These are phyloP conservation scores for Heterotilapia buettikoferi DNA, from an alignment of 2,113 vertebrate species.

Conservation along the genomic window DNA sequence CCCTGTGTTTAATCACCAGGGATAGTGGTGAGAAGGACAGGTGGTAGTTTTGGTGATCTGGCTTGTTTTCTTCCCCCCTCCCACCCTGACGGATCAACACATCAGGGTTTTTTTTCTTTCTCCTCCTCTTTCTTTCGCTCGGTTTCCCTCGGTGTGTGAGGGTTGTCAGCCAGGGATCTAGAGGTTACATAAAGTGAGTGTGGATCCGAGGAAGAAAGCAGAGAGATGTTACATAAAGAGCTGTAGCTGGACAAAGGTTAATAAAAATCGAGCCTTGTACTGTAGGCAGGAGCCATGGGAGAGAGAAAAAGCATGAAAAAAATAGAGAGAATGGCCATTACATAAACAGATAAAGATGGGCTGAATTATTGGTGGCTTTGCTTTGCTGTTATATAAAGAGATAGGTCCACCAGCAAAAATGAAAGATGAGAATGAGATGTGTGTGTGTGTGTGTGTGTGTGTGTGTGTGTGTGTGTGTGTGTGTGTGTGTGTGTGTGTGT, in stretches of 20 bases:
- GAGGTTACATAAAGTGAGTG: slow-evolving; percentile 67
- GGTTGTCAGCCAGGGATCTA: slow-evolving; percentile 30
- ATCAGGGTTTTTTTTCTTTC: not conserved
- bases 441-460: not conserved
- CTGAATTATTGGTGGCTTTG: slow-evolving; percentile 61
- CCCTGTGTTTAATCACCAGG: not conserved
- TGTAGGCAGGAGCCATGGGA: slow-evolving; percentile 46
- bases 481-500: not conserved
- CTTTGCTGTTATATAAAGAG: slow-evolving; percentile 64
- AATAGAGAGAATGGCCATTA: slow-evolving; percentile 59
- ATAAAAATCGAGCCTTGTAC: slow-evolving; percentile 65
- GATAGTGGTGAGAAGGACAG: not conserved
- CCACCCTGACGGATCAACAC: not conserved
- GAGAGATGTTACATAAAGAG: slow-evolving; percentile 70
- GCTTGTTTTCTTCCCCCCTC: not conserved
- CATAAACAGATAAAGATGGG: slow-evolving; percentile 68
- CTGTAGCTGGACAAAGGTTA: slow-evolving; percentile 69
- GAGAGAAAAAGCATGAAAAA: slow-evolving; percentile 17
- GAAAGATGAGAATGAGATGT: slow-evolving; percentile 7
- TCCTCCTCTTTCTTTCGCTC: not conserved
- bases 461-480: not conserved
- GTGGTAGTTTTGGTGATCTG: not conserved
- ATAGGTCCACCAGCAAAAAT: slow-evolving; percentile 9
- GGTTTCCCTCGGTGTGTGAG: slow-evolving; percentile 8
- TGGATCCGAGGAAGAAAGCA: slow-evolving; percentile 53